phyloP scores from a whole-genome alignment of 2,113 vertebrate genomes.

The Plecotus auritus region DNA sequence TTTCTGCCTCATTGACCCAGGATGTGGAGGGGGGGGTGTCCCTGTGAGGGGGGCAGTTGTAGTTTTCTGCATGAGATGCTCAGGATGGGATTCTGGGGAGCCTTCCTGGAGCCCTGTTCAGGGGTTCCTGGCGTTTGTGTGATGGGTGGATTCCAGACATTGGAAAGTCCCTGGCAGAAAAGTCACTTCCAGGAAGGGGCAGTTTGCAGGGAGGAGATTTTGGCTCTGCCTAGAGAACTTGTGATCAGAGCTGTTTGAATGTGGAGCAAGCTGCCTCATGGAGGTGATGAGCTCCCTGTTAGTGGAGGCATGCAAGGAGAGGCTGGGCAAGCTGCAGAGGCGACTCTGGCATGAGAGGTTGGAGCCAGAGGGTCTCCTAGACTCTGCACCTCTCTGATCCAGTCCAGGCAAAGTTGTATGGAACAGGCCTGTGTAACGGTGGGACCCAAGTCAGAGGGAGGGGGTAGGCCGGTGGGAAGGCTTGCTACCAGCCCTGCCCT shows the following conservation, averaged over 20 bases:
- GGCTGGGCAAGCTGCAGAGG: not conserved
- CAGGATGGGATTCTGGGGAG: not conserved
- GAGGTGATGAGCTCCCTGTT: not conserved
- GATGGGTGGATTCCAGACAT: not conserved
- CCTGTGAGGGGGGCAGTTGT: not conserved
- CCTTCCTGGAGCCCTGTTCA: not conserved
- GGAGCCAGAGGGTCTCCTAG: not conserved
- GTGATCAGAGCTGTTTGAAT: not conserved
- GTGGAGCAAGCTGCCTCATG: not conserved
- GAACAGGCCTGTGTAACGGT: not conserved
- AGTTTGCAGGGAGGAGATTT: not conserved
- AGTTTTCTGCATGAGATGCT: not conserved
- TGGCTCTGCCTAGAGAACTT: not conserved
- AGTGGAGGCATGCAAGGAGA: not conserved
- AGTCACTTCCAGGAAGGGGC: not conserved
- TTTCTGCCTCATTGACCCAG: not conserved
- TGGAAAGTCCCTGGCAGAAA: constrained; percentile 59
- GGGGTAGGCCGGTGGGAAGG: not conserved
- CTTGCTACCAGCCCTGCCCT: not conserved
- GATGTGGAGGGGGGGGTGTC: not conserved
- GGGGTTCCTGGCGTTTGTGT: not conserved
- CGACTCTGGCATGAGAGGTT: not conserved
- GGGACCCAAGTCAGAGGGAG: not conserved
- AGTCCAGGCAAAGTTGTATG: not conserved
- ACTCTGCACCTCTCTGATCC: not conserved